These are phyloP conservation scores for Globicephala melas DNA, from an alignment of 2,113 vertebrate genomes.

Conservation along the genomic window DNA sequence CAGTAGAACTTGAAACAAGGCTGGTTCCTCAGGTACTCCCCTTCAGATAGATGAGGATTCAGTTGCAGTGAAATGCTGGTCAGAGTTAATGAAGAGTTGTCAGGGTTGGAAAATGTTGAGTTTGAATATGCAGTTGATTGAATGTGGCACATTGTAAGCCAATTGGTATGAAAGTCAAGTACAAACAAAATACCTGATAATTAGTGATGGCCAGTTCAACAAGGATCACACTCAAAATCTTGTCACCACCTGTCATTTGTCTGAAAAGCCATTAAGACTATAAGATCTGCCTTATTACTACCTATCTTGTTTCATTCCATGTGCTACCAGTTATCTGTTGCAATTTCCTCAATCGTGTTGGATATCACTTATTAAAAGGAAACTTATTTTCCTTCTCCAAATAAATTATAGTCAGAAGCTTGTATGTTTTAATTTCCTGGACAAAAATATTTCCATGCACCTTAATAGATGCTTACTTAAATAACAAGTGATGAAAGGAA, in stretches of 20 bases:
- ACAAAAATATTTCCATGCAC: neutral
- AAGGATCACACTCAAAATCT: neutral
- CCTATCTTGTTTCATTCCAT: neutral
- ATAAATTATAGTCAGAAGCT: neutral
- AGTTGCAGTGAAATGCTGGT: slow-evolving; percentile 47
- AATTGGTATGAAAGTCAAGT: neutral
- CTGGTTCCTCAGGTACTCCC: slow-evolving; percentile 10
- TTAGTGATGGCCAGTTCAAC: neutral
- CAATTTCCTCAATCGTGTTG: neutral
- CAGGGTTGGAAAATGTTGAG: neutral
- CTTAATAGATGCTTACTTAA: neutral
- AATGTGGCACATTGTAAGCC: neutral
- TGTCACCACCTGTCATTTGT: slow-evolving; percentile 9
- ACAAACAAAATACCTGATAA: slow-evolving; percentile 31
- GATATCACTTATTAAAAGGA: neutral
- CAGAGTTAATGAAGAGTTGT: slow-evolving; percentile 46
- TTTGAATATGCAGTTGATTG: neutral
- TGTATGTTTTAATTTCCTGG: neutral
- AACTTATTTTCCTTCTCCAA: neutral
- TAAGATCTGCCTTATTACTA: neutral
- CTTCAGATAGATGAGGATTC: slow-evolving; percentile 50
- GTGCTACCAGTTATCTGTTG: neutral
- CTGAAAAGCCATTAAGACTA: neutral
- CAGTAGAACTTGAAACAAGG: slow-evolving; percentile 34
- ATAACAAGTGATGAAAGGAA: neutral